phyloP scores from a whole-genome alignment of 1,140 invertebrate genomes.

The Dryas iulia region DNA sequence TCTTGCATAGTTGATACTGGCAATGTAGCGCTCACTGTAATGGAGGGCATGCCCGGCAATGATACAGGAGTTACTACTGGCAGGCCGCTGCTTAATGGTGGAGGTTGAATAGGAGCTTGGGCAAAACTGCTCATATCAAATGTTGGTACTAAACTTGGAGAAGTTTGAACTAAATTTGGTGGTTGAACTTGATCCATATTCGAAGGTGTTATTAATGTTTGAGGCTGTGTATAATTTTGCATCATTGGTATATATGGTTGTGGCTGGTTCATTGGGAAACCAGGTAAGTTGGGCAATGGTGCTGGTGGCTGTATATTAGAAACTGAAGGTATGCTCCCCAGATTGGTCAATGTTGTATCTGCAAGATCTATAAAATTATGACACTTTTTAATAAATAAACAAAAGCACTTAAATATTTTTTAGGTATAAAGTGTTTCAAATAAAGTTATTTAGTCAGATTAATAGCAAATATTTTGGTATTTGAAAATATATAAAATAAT shows the following conservation, averaged over 20 bases:
- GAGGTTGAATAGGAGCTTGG: constrained; percentile 55
- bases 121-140: constrained; percentile 71
- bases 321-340: constrained; percentile 71
- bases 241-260: constrained; percentile 80
- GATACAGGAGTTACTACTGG: constrained; percentile 85
- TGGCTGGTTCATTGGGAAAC: constrained; percentile 82
- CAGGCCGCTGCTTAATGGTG: constrained; percentile 59
- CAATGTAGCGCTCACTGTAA: constrained; percentile 88
- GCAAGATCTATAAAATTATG: constrained; percentile 62
- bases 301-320: constrained; percentile 74
- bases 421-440: no score
- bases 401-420: background rate
- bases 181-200: constrained; percentile 8
- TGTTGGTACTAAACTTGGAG: constrained; percentile 65
- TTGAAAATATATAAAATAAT: no score
- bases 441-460: no score
- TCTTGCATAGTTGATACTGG: constrained; percentile 79
- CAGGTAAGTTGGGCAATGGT: constrained; percentile 81
- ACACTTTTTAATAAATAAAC: background rate
- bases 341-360: constrained; percentile 70
- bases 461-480: no score
- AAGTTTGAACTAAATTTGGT: constrained; percentile 27
- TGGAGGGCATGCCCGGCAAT: constrained; percentile 89
- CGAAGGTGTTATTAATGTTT: constrained; percentile 38
- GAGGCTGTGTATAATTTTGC: constrained; percentile 66